A percentile compares a stretch with the other conserved stretches of the same genome.
These are phyloP conservation scores for Cataglyphis albicans DNA, from an alignment of 2,888 invertebrate species.

Conservation along the genomic window DNA sequence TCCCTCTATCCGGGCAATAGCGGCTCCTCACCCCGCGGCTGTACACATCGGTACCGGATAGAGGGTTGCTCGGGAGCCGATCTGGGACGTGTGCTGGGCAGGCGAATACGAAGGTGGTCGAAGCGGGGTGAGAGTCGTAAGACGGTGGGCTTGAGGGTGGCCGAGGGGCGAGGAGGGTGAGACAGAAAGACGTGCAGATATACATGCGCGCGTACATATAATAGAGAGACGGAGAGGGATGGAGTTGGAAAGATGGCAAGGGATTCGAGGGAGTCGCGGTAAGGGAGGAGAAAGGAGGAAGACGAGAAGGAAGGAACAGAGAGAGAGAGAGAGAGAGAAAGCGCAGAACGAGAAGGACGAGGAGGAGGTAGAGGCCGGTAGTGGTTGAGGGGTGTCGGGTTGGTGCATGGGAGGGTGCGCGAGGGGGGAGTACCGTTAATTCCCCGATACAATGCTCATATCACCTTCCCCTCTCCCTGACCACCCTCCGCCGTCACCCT, in stretches of 20 bases:
- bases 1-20: constrained; percentile 68
- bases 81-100: constrained; percentile 82
- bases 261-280: constrained; percentile 69
- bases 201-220: constrained; percentile 67
- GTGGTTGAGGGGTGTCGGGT: constrained; percentile 63
- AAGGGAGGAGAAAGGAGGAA: constrained; percentile 66
- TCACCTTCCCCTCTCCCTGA: constrained; percentile 85
- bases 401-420: constrained; percentile 68
- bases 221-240: constrained; percentile 70
- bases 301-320: constrained; percentile 64
- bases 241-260: constrained; percentile 74
- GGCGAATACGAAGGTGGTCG: constrained; percentile 68
- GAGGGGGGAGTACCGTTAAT: constrained; percentile 83
- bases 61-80: constrained; percentile 78
- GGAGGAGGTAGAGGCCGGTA: constrained; percentile 48
- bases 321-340: constrained; percentile 50
- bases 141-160: constrained; percentile 66
- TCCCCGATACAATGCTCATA: constrained; percentile 86
- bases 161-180: constrained; percentile 55
- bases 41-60: constrained; percentile 72
- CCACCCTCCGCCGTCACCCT: constrained; percentile 78
- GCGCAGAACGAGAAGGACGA: constrained; percentile 56
- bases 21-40: constrained; percentile 53
- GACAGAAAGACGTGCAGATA: constrained; percentile 67
- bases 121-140: constrained; percentile 70